Percentiles rank a stretch among this genome's conserved stretches.
Evolutionary conservation across 2,888 invertebrate genomes (phyloP).

Genomic region (Tuberolachnus salignus): DNA sequence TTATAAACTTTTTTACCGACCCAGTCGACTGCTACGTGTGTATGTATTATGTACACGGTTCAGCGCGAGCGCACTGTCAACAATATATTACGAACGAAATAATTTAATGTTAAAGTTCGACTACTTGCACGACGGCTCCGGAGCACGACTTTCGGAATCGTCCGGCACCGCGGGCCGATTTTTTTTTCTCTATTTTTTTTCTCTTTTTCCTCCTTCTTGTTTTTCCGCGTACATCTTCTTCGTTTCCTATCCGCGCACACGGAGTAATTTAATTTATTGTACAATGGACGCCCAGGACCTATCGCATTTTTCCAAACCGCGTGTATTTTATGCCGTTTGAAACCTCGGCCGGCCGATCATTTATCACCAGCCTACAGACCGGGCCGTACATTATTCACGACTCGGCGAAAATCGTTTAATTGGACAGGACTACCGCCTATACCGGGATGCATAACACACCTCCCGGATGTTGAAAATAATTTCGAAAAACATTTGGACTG

Average conservation of each 20-base stretch:
- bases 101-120: constrained; percentile 1
- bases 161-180: background rate
- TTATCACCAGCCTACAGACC: background rate
- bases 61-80: background rate
- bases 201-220: too few relatives aligned
- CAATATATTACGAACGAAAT: constrained; percentile 7
- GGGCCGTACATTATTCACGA: background rate
- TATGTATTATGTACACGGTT: too few relatives aligned
- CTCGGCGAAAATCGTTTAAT: background rate
- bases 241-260: background rate
- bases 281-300: background rate
- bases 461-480: background rate
- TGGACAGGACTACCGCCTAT: background rate
- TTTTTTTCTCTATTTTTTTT: background rate
- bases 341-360: background rate
- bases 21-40: background rate
- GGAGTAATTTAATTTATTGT: background rate
- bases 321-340: background rate
- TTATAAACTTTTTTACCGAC: constrained; percentile 3
- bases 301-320: background rate
- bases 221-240: background rate
- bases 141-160: too few relatives aligned
- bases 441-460: background rate
- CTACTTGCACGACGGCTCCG: too few relatives aligned
- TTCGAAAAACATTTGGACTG: background rate